Percentiles rank a stretch among this genome's conserved stretches.
These are phyloP conservation scores for Lithophane leautieri DNA, from an alignment of 2,888 invertebrate genomes.

Conservation along the genomic window DNA sequence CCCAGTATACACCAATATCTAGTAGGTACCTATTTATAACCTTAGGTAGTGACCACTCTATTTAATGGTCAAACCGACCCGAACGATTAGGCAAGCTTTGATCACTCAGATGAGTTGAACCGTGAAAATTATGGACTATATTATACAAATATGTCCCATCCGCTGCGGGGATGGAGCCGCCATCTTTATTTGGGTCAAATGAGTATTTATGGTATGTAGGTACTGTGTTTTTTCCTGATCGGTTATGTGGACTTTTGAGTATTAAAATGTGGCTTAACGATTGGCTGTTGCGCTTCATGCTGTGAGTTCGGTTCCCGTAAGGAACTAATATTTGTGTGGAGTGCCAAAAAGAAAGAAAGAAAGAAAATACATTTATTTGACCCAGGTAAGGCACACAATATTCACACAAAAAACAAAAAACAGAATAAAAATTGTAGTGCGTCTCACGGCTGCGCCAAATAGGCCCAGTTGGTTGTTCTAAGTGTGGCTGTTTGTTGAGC, in stretches of 20 bases:
- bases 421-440: too few relatives aligned
- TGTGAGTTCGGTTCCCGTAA: background rate
- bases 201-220: slow-evolving; percentile 35
- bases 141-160: slow-evolving; percentile 61
- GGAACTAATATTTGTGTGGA: background rate
- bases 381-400: too few relatives aligned
- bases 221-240: slow-evolving; percentile 8
- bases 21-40: slow-evolving; percentile 54
- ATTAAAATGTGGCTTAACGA: too few relatives aligned
- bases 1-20: slow-evolving; percentile 9
- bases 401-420: too few relatives aligned
- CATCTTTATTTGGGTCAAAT: slow-evolving; percentile 61
- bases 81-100: slow-evolving; percentile 76
- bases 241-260: slow-evolving; percentile 4
- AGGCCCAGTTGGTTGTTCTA: too few relatives aligned
- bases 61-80: slow-evolving; percentile 63
- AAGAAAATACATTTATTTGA: too few relatives aligned
- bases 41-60: slow-evolving; percentile 40
- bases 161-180: slow-evolving; percentile 24
- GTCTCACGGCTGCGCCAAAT: too few relatives aligned
- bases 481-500: background rate
- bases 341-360: too few relatives aligned
- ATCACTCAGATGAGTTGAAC: slow-evolving; percentile 69
- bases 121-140: slow-evolving; percentile 67
- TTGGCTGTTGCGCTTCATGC: too few relatives aligned